A percentile compares a stretch with the other conserved stretches of the same genome.
Conservation (phyloP, 2,113 vertebrate species). For the Stercorarius parasiticus region DNA sequence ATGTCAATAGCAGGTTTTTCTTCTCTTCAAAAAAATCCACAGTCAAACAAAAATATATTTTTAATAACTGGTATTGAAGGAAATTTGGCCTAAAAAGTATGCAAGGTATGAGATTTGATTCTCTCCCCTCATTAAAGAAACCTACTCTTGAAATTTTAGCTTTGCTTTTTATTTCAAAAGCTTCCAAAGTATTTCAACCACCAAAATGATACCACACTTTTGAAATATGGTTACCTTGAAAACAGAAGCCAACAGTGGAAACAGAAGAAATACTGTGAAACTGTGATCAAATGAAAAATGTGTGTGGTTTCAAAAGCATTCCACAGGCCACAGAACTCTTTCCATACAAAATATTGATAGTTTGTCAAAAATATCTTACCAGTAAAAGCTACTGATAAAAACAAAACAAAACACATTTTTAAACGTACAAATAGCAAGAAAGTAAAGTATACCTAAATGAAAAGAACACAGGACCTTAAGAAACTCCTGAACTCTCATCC, state of each 20-base stretch:
- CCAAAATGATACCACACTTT: not conserved
- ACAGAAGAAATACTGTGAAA: not conserved
- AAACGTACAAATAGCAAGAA: not conserved
- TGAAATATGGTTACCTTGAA: constrained; percentile 13
- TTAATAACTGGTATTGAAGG: not conserved
- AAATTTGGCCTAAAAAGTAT: not conserved
- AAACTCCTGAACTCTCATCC: not conserved
- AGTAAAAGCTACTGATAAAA: not conserved
- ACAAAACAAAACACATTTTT: not conserved
- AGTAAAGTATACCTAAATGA: not conserved
- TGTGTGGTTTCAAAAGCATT: not conserved
- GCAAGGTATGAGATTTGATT: not conserved
- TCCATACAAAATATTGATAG: not conserved
- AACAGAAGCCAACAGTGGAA: not conserved
- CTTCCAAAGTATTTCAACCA: not conserved
- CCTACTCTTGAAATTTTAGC: not conserved
- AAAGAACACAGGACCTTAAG: not conserved
- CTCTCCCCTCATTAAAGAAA: not conserved
- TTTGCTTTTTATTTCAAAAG: not conserved
- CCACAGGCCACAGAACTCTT: not conserved
- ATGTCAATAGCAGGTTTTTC: not conserved
- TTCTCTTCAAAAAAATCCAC: not conserved
- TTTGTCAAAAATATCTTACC: not conserved
- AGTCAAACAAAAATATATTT: not conserved
- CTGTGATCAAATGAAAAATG: not conserved